These are phyloP conservation scores for Mayetiola destructor DNA, from an alignment of 2,888 invertebrate genomes.

Conservation along the genomic window DNA sequence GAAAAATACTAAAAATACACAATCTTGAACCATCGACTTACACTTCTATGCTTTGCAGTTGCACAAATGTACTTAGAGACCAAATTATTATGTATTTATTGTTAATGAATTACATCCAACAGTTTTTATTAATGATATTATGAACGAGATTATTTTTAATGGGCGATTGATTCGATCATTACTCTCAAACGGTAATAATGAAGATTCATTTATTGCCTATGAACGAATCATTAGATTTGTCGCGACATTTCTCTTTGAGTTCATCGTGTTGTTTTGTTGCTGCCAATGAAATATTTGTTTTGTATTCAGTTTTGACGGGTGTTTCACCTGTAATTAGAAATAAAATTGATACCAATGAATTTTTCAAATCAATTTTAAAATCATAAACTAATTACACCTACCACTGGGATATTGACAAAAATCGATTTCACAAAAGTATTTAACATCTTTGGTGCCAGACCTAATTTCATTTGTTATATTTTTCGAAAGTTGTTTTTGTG, in stretches of 20 bases:
- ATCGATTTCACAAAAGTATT: not conserved
- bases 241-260: not conserved
- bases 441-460: not conserved
- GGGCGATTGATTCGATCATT: no score
- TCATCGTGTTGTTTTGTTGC: not conserved
- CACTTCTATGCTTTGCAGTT: no score
- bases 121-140: no score
- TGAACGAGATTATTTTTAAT: no score
- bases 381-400: not conserved
- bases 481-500: not conserved
- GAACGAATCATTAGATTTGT: no score
- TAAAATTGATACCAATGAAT: not conserved
- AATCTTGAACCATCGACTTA: no score
- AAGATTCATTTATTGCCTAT: no score
- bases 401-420: not conserved
- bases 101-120: no score
- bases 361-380: not conserved
- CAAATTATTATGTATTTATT: no score
- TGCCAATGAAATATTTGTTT: not conserved
- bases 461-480: not conserved
- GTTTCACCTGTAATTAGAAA: slow-evolving; percentile 2
- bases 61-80: no score
- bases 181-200: no score
- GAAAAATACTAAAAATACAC: no score
- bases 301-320: not conserved